Base-by-base conservation (phyloP, 2,797 vertebrate species). In the Oceanodroma leucorhoa region DNA sequence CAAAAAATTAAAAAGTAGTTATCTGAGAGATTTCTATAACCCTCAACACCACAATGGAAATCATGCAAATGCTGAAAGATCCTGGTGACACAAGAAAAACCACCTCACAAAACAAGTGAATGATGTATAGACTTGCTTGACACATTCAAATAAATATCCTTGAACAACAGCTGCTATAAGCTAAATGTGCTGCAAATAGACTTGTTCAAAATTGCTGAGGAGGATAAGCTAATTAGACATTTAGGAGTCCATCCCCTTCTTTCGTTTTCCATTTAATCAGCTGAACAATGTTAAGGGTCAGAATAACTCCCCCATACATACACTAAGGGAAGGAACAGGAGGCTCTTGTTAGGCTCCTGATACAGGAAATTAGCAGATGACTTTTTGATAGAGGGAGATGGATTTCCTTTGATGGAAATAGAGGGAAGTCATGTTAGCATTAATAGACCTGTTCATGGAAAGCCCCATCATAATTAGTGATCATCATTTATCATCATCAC, bases 401-500 rank as follows among this genome's bases (percentile, higher is more conserved):
- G 41, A 91, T 93, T 93, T 95, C 41, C 20, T 86, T 86, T 58
- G 26, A 72, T 90, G 38, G 34, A 94, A 86, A 62, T 60, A 73
- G 36, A 86, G 27, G 21, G 23, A 89, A 88, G 22, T 73, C 46
- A 23, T 79, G 86, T 72, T 87, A 94, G 13, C 46, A 50, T 83
- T 90, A 91, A 93, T 73, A 84, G 54, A 83, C 80, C 64, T 89
- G 70, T 73, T 90, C 72, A 51, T 57, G 34, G 76, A 94, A n/a
- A 83, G 17, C 41, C 38, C 45, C 40, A 45, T 89, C 64, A 71
- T 67, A 94, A 83, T 81, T 91, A 94, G 85, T 67, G 40, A 81
- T 81, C 72, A 78, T 89, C 53, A 80, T 94, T 89, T 80, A 57
- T 83, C 67, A 78, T 87, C 84, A 91, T 78, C 76, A 71, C 36